Percentiles rank a stretch among this genome's conserved stretches.
These are phyloP conservation scores for Fregetta grallaria DNA, from an alignment of 2,113 vertebrate species.

Conservation along the genomic window DNA sequence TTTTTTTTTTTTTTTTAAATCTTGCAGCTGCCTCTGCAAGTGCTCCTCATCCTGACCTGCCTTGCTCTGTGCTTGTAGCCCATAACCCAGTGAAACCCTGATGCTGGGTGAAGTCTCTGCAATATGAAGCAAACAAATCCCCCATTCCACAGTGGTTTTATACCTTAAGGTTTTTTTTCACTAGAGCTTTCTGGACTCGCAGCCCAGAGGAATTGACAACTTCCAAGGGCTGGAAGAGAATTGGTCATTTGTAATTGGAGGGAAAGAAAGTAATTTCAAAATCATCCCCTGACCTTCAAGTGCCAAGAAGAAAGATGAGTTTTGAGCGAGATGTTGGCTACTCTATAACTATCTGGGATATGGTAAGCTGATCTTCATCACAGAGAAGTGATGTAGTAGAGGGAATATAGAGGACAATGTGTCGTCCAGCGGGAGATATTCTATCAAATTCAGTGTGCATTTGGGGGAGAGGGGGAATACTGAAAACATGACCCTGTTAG, in stretches of 20 bases:
- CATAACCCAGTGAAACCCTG: background rate
- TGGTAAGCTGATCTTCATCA: constrained; percentile 28
- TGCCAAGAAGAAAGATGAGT: background rate
- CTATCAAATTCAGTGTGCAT: background rate
- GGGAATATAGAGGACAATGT: background rate
- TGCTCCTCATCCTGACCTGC: background rate
- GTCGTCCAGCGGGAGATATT: background rate
- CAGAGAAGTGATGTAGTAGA: background rate
- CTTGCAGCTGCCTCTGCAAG: background rate
- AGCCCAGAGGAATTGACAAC: background rate
- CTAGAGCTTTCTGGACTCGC: background rate
- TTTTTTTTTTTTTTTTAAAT: background rate
- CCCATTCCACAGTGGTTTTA: background rate
- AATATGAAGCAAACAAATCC: background rate
- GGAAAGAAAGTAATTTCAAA: background rate
- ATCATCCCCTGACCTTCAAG: background rate
- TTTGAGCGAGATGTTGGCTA: background rate
- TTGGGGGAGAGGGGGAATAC: background rate
- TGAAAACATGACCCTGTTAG: background rate
- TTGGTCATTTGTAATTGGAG: background rate
- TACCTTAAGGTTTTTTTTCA: background rate
- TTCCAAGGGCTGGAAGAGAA: background rate
- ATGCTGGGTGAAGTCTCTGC: background rate
- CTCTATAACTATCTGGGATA: background rate
- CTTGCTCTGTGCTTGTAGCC: background rate